Evolutionary conservation across 1,140 invertebrate species (phyloP).

Genomic region (Neodiprion fabricii): DNA sequence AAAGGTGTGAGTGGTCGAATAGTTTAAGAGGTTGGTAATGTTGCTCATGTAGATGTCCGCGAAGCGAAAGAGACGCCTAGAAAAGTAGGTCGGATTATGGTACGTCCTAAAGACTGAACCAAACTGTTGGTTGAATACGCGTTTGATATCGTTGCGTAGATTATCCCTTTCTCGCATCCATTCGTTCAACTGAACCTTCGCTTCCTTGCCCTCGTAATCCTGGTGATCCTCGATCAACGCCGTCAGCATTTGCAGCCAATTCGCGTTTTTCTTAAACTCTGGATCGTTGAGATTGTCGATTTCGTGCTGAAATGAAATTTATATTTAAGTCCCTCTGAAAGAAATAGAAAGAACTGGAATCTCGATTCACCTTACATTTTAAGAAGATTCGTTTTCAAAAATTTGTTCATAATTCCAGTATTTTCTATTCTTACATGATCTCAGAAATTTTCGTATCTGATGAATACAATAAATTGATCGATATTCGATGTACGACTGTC

Average conservation of each 20-base stretch:
- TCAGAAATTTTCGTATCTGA: no score
- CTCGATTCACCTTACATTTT: background rate
- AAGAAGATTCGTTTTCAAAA: background rate
- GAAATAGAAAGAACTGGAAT: conserved; percentile 18
- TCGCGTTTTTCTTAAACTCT: conserved; percentile 86
- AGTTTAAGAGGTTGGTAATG: conserved; percentile 89
- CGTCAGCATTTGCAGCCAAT: conserved; percentile 93
- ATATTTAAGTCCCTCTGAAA: conserved; percentile 1
- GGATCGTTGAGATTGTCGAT: conserved; percentile 86
- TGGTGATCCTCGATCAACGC: conserved; percentile 90
- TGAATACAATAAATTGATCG: no score
- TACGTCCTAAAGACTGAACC: conserved; percentile 96
- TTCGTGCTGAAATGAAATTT: conserved; percentile 76
- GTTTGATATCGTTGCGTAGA: conserved; percentile 85
- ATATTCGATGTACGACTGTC: no score
- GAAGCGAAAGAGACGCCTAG: conserved; percentile 89
- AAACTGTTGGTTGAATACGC: conserved; percentile 93
- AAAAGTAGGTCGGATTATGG: conserved; percentile 97
- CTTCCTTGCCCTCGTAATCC: conserved; percentile 76
- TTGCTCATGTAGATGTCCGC: conserved; percentile 96
- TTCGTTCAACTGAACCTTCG: conserved; percentile 70
- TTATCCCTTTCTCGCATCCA: conserved; percentile 88
- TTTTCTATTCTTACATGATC: no score
- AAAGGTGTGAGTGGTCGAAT: conserved; percentile 91
- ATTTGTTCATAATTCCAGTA: background rate